These are phyloP conservation scores for Plagodis pulveraria DNA, from an alignment of 2,888 invertebrate genomes.

Conservation along the genomic window DNA sequence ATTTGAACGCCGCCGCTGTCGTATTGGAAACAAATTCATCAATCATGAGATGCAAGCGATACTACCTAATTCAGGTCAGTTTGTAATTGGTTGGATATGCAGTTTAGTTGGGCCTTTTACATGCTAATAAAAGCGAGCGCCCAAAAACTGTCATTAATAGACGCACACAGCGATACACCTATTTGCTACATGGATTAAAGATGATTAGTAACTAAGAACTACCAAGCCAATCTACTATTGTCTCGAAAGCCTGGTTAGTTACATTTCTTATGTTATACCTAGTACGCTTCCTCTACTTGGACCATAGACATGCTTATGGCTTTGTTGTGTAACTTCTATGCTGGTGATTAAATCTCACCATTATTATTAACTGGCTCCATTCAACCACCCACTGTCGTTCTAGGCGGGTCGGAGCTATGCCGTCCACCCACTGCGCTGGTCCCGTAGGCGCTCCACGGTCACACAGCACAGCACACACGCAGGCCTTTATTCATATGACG, in stretches of 20 bases:
- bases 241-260: conserved; percentile 73
- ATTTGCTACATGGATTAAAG: conserved; percentile 51
- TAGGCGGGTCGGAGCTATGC: conserved; percentile 81
- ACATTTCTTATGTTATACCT: conserved; percentile 64
- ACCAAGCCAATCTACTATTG: conserved; percentile 60
- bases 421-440: conserved; percentile 83
- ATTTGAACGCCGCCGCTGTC: conserved; percentile 12
- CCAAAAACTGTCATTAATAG: conserved; percentile 36
- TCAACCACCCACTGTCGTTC: conserved; percentile 83
- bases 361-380: conserved; percentile 85
- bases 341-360: conserved; percentile 84
- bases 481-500: conserved; percentile 74
- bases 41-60: conserved; percentile 11
- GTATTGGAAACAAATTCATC: conserved; percentile 7
- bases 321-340: conserved; percentile 81
- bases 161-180: conserved; percentile 36
- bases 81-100: conserved; percentile 29
- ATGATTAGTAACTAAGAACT: conserved; percentile 68
- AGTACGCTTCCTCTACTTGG: conserved; percentile 64
- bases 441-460: conserved; percentile 84
- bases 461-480: conserved; percentile 59
- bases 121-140: conserved; percentile 28
- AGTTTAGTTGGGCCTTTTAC: conserved; percentile 25
- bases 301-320: conserved; percentile 76
- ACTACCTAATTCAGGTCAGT: conserved; percentile 20